Base-by-base conservation (phyloP, 2,113 vertebrate species). In the Chloebia gouldiae region DNA sequence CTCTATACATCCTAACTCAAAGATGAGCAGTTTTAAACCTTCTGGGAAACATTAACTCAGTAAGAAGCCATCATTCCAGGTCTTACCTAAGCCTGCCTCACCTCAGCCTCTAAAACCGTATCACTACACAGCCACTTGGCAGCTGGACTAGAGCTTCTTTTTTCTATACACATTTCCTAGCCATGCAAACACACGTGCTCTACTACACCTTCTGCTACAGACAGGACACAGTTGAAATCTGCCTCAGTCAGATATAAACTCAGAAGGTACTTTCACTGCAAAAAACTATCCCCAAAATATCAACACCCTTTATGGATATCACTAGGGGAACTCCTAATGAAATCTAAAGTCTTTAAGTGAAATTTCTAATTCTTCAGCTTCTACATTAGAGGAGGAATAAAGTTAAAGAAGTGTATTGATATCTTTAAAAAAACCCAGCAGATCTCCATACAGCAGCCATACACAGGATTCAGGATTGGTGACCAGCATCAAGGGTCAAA, bases 231-330 rank as follows among this genome's bases (percentile, higher is more conserved):
- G 40, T 3, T 56, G 60, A 88, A 42, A 90, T 60, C 50, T 53
- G 44, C 37, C 66, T 93, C n/a, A 73, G 65, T 1, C 19, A 82
- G 27, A 47, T 47, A 66, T 1, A 84, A 89, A 71, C 7, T 77
- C 35, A 63, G 42, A 24, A 86, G 42, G n/a, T 27, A 54, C 5
- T 63, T 63, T 20, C 30, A 49, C 9, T 73, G 25, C 42, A 75
- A 40, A 27, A n/a, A 13, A 11, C 0, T 1, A 6, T 7, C 7
- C 5, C 15, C 12, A 37, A 35, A 45, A 1, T 20, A 77, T 18
- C 15, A 57, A 57, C 20, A 50, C 54, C 10, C 13, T 66, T 72
- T 47, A 56, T 24, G 44, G 44, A 64, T 82, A 77, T 90, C 22
- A 65, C 21, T 20, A 40, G 13, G 17, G 20, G 18, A 91, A 71